Percentiles rank a stretch among this genome's conserved stretches.
These are phyloP conservation scores for Leptinotarsa peninsularis DNA, from an alignment of 2,888 invertebrate genomes.

Conservation along the genomic window DNA sequence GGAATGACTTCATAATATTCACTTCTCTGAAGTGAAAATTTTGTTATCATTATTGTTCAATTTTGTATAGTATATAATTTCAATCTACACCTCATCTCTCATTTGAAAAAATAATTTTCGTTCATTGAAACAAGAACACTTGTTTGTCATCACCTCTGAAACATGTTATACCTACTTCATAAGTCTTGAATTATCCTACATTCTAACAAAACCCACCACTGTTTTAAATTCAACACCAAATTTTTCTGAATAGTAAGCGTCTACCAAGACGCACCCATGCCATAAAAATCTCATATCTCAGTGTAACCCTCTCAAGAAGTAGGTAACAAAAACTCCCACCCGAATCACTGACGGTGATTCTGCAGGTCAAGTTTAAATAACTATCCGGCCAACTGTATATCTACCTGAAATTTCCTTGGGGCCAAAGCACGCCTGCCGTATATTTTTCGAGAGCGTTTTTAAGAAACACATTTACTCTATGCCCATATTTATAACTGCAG, in stretches of 20 bases:
- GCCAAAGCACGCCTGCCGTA: constrained; percentile 22
- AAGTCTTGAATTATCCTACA: background rate
- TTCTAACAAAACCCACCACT: background rate
- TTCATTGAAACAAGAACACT: too few relatives aligned
- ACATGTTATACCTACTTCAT: background rate
- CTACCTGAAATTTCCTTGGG: constrained; percentile 35
- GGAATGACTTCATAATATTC: too few relatives aligned
- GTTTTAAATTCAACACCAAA: constrained; percentile 13
- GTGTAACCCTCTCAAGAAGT: constrained; percentile 32
- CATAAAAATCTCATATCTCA: constrained; percentile 36
- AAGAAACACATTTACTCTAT: constrained; percentile 12
- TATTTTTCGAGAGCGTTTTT: constrained; percentile 24
- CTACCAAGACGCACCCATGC: constrained; percentile 1
- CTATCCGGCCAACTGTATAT: constrained; percentile 35
- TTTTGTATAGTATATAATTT: too few relatives aligned
- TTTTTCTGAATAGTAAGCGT: constrained; percentile 1
- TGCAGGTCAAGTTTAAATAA: constrained; percentile 27
- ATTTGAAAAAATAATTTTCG: too few relatives aligned
- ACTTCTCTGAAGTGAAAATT: too few relatives aligned
- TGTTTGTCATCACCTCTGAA: background rate
- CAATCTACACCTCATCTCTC: too few relatives aligned
- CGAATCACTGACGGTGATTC: constrained; percentile 34
- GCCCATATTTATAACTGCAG: background rate
- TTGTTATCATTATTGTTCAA: too few relatives aligned
- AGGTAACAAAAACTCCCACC: constrained; percentile 27